Conservation (phyloP, 2,113 vertebrate species). For the Rhynchopsitta pachyrhyncha region DNA sequence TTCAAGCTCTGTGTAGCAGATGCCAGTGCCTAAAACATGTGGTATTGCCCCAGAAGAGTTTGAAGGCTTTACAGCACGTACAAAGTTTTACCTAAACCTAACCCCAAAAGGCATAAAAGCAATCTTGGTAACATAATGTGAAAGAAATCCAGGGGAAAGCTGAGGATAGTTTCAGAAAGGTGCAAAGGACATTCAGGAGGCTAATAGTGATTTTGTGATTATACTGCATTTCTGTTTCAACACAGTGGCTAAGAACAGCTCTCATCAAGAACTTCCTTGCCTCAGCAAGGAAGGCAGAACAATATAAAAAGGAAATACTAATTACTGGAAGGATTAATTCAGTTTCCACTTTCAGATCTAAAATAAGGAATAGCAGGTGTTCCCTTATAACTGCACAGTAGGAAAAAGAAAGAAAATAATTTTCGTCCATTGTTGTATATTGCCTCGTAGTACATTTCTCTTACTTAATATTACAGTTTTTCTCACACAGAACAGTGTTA, state of each 20-base stretch:
- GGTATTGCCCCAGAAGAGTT: neutral
- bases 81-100: neutral
- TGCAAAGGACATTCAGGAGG: neutral
- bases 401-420: neutral
- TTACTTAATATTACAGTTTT: neutral
- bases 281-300: neutral
- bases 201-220: neutral
- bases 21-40: neutral
- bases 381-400: neutral
- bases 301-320: neutral
- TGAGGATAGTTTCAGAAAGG: neutral
- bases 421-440: neutral
- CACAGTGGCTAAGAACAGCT: neutral
- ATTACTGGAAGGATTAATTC: constrained; percentile 30
- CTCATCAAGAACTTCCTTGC: neutral
- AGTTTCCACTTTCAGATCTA: neutral
- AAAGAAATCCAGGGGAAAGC: neutral
- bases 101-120: neutral
- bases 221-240: neutral
- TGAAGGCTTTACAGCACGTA: neutral
- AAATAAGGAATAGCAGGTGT: constrained; percentile 14
- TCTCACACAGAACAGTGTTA: neutral
- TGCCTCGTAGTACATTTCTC: neutral
- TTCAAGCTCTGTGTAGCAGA: neutral
- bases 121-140: neutral